Evolutionary conservation across 2,113 vertebrate genomes (phyloP).

Genomic region (Cygnus atratus): DNA sequence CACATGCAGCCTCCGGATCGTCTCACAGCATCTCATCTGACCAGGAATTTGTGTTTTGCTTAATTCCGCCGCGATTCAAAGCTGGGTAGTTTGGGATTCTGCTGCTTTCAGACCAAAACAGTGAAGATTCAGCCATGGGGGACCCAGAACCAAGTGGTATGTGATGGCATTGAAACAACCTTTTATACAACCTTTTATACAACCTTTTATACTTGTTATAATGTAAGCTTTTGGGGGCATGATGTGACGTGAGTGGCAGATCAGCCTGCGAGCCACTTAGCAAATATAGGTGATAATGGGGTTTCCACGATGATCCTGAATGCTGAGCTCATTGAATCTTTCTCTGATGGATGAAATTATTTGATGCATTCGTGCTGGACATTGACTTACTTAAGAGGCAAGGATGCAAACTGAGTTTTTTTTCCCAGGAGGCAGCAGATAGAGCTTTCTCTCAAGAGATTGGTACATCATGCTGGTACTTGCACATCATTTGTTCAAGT

Average conservation of each 20-base stretch:
- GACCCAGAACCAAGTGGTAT: not conserved
- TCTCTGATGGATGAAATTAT: not conserved
- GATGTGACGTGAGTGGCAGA: rapidly evolving
- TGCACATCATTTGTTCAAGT: not conserved
- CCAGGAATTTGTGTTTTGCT: not conserved
- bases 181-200: too few species aligned
- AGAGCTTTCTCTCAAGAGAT: not conserved
- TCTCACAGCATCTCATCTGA: not conserved
- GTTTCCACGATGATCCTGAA: not conserved
- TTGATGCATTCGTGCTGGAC: not conserved
- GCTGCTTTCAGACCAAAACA: not conserved
- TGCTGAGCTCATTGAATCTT: not conserved
- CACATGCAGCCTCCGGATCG: not conserved
- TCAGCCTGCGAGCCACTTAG: not conserved
- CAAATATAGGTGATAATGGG: not conserved
- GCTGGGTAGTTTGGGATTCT: not conserved
- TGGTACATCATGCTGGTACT: not conserved
- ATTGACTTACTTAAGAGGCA: not conserved
- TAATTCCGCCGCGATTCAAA: not conserved
- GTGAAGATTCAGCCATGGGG: not conserved
- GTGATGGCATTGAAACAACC: not conserved
- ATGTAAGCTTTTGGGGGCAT: not conserved
- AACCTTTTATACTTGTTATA: not conserved
- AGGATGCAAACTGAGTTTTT: not conserved
- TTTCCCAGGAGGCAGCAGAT: not conserved